phyloP scores from a whole-genome alignment of 1,140 invertebrate species.

The Drosophila nasuta region DNA sequence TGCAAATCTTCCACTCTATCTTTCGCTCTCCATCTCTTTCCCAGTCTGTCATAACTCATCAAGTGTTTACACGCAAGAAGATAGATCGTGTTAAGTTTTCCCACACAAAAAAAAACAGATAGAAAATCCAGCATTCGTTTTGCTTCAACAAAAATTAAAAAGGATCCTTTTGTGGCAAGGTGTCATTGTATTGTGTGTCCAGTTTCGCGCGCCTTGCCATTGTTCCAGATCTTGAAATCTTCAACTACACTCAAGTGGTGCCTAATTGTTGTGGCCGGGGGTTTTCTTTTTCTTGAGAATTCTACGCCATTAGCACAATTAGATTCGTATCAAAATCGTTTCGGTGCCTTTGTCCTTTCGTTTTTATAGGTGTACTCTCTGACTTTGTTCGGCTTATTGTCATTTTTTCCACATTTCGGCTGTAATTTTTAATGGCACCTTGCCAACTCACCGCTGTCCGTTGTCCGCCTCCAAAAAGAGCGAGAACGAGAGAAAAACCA shows the following conservation, averaged over 20 bases:
- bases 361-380: slow-evolving; percentile 3
- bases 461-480: slow-evolving; percentile 71
- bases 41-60: slow-evolving; percentile 31
- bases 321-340: slow-evolving; percentile 82
- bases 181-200: slow-evolving; percentile 40
- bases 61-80: slow-evolving; percentile 10
- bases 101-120: slow-evolving; percentile 13
- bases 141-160: slow-evolving; percentile 2
- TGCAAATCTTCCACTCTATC: slow-evolving; percentile 47
- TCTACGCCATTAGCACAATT: slow-evolving; percentile 82
- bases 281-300: slow-evolving; percentile 64
- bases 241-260: slow-evolving; percentile 42
- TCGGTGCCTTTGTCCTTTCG: slow-evolving; percentile 70
- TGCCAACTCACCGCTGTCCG: slow-evolving; percentile 83
- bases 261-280: slow-evolving; percentile 53
- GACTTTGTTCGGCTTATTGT: slow-evolving; percentile 59
- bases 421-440: slow-evolving; percentile 84
- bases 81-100: slow-evolving; percentile 12
- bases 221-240: slow-evolving; percentile 27
- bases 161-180: slow-evolving; percentile 40
- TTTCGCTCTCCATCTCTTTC: background rate
- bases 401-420: slow-evolving; percentile 68
- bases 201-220: slow-evolving; percentile 55
- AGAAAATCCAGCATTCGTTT: background rate
- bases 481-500: slow-evolving; percentile 3